A percentile compares a stretch with the other conserved stretches of the same genome.
Evolutionary conservation across 2,888 invertebrate species (phyloP).

Genomic region (Hypselothyrea guttata): DNA sequence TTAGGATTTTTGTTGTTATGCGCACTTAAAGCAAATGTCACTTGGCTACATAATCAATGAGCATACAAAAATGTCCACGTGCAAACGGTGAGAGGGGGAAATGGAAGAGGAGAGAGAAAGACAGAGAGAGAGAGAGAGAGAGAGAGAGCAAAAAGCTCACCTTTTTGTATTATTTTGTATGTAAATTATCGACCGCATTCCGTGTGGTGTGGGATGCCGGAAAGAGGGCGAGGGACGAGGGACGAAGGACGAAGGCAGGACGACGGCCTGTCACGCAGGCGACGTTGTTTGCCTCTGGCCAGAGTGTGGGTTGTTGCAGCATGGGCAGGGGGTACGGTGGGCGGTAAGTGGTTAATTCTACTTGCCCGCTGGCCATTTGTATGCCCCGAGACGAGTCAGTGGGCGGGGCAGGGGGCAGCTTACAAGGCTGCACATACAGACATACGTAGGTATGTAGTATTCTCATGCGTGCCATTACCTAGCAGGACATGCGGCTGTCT

Average conservation of each 20-base stretch:
- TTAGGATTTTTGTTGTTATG: background rate
- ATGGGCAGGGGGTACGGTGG: constrained; percentile 26
- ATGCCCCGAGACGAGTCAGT: constrained; percentile 3
- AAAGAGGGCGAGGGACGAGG: background rate
- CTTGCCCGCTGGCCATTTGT: constrained; percentile 71
- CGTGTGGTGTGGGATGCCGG: constrained; percentile 17
- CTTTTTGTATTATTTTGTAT: constrained; percentile 60
- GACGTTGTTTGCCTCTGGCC: constrained; percentile 20
- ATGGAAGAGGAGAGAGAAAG: background rate
- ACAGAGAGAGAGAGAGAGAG: background rate
- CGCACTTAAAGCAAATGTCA: constrained; percentile 25
- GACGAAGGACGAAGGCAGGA: background rate
- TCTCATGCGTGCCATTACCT: constrained; percentile 72
- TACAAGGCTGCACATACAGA: constrained; percentile 27
- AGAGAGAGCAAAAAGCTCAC: constrained; percentile 18
- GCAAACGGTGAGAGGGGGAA: no score
- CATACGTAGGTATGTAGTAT: constrained; percentile 33
- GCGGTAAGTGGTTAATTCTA: constrained; percentile 73
- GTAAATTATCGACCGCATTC: constrained; percentile 73
- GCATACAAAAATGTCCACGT: constrained; percentile 22
- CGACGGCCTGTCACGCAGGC: constrained; percentile 56
- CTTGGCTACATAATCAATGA: constrained; percentile 10
- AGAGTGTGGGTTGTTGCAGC: no score
- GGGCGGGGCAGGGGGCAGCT: background rate
- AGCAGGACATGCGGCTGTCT: constrained; percentile 47